Conservation (phyloP, 1,140 invertebrate genomes). For the Samia ricini region DNA sequence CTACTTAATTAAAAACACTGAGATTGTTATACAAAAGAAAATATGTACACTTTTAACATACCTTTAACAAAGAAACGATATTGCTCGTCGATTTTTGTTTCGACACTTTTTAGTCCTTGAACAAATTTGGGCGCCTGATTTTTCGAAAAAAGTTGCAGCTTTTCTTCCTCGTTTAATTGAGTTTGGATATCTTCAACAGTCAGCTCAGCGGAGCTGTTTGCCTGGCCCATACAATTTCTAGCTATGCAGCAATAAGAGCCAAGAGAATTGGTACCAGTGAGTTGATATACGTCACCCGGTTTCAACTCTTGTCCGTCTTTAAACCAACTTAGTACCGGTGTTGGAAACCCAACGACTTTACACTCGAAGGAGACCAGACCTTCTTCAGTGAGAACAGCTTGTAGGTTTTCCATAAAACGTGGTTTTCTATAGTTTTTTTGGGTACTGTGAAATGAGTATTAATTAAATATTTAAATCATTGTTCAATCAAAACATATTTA, state of each 20-base stretch:
- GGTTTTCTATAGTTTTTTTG: conserved; percentile 93
- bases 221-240: conserved; percentile 94
- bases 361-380: conserved; percentile 95
- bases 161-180: conserved; percentile 92
- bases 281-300: conserved; percentile 94
- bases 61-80: conserved; percentile 90
- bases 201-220: conserved; percentile 89
- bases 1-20: conserved; percentile 6
- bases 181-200: conserved; percentile 94
- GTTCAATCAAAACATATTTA: neutral
- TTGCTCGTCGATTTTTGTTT: conserved; percentile 89
- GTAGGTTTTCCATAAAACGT: conserved; percentile 91
- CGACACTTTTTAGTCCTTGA: conserved; percentile 88
- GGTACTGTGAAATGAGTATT: conserved; percentile 80
- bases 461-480: conserved; percentile 5
- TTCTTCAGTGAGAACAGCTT: conserved; percentile 92
- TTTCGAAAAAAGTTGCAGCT: conserved; percentile 84
- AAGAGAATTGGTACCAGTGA: conserved; percentile 92
- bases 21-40: neutral
- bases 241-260: conserved; percentile 96
- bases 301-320: conserved; percentile 94
- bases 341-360: conserved; percentile 94
- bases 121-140: conserved; percentile 91
- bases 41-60: neutral
- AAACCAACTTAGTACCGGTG: conserved; percentile 91